phyloP scores from a whole-genome alignment of 2,113 vertebrate genomes.

The Chamaetylas fuelleborni region DNA sequence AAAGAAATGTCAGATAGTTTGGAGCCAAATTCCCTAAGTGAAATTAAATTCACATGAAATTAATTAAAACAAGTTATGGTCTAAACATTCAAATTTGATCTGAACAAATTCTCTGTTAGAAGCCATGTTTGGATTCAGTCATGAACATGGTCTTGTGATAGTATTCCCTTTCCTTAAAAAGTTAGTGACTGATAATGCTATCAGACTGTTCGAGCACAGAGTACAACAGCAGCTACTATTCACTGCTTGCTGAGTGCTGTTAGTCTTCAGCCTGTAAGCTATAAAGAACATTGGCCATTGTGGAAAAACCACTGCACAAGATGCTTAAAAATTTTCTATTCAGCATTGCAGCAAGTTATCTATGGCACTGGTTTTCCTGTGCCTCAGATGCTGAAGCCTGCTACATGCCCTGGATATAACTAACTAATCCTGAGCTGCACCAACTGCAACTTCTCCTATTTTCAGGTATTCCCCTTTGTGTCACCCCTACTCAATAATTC shows the following conservation, averaged over 20 bases:
- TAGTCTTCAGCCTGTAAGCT: not conserved
- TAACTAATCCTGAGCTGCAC: not conserved
- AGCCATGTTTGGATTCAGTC: not conserved
- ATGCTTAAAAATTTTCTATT: not conserved
- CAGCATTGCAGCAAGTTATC: not conserved
- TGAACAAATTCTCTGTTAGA: not conserved
- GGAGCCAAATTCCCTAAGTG: not conserved
- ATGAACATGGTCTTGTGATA: fast-evolving
- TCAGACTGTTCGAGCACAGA: fast-evolving
- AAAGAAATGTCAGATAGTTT: not conserved
- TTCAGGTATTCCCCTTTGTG: not conserved
- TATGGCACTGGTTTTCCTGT: not conserved
- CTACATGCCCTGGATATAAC: not conserved
- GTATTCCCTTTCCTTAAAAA: not conserved
- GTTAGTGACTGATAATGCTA: fast-evolving
- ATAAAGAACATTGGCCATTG: not conserved
- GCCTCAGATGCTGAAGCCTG: not conserved
- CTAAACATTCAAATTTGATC: not conserved
- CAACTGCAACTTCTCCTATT: not conserved
- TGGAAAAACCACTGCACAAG: not conserved
- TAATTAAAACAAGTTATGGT: not conserved
- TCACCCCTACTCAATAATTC: not conserved
- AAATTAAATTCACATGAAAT: no score
- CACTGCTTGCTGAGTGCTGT: not conserved
- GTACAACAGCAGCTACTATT: fast-evolving